Conservation (phyloP, 2,888 invertebrate species). For the Xestia ashworthii region DNA sequence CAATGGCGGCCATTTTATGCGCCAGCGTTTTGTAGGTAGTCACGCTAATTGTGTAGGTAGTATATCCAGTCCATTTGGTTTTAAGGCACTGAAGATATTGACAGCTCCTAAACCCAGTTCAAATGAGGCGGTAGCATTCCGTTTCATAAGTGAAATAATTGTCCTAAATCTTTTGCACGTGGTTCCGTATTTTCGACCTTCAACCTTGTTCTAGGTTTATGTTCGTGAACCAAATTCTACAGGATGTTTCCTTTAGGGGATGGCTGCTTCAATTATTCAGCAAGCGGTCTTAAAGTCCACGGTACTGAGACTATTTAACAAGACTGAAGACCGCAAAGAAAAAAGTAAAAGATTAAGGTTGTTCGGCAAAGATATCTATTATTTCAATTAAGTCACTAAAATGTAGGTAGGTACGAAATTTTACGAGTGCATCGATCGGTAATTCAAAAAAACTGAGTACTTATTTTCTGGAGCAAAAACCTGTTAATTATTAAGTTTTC, state of each 20-base stretch:
- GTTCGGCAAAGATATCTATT: background rate
- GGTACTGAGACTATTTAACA: background rate
- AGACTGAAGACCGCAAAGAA: background rate
- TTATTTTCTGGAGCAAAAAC: too few species aligned
- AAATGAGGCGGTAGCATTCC: background rate
- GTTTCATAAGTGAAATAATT: background rate
- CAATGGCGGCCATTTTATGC: too few species aligned
- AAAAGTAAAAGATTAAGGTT: background rate
- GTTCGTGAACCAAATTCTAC: slow-evolving; percentile 31
- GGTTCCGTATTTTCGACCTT: background rate
- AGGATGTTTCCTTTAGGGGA: slow-evolving; percentile 37
- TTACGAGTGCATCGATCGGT: too few species aligned
- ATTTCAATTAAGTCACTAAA: background rate
- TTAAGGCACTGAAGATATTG: background rate
- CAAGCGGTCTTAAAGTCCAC: slow-evolving; percentile 27
- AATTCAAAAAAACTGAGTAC: too few species aligned
- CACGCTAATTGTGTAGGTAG: too few species aligned
- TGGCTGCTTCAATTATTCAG: slow-evolving; percentile 44
- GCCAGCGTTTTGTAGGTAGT: too few species aligned
- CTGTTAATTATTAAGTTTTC: background rate
- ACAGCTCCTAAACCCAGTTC: background rate
- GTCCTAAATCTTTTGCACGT: background rate
- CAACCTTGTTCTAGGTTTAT: slow-evolving; percentile 26
- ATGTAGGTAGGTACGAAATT: too few species aligned
- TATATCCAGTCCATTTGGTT: too few species aligned